Evolutionary conservation across 2,797 vertebrate genomes (phyloP), one percentile per base, ranked within the genome.

Genomic region (Thamnophis elegans): DNA sequence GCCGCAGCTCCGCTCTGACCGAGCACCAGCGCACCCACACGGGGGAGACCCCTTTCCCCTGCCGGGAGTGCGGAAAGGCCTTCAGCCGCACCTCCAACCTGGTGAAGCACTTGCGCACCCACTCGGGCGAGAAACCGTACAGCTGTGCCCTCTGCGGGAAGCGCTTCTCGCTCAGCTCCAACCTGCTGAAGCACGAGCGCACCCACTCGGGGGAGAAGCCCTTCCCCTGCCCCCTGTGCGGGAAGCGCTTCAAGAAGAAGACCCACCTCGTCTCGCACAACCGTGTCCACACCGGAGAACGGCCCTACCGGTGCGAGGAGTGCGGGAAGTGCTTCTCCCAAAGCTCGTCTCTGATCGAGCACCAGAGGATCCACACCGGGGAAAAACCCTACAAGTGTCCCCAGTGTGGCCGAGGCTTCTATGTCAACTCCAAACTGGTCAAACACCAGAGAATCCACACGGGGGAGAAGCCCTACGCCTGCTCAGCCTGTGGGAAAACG

Each of bases 161-260:
- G 88, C 32, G 88, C 88, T 94, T 93, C 92, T 60, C 93, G 88
- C 93, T 94, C 2, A 94, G 94, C 56, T 95, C 95, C 93, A 94
- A 95, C 86, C 18, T 95, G 7, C 55, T 94, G 7, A 94, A 94
- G 78, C 95, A 95, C 4, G 87, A 94, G 91, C 82, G 95, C 91
- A 94, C 94, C 12, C 95, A 95, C 85, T 92, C 59, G 0, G 94
- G 91, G 0, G 95, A 94, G 88, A 94, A 95, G 85, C 93, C 95
- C 0, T 94, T 94, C 18, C 55, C 93, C 36, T 95, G 95, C 25
- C 60, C 53, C 0, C 92, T 60, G 0, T 95, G 95, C 0, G 88
- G 85, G 1, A 93, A 94, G 7, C 85, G 91, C 32, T 95, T 94
- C 92, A 94, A 95, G 93, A 94, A 95, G 85, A 95, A 95, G 89